Conservation (phyloP, 2,113 vertebrate genomes). For the Panthera tigris region DNA sequence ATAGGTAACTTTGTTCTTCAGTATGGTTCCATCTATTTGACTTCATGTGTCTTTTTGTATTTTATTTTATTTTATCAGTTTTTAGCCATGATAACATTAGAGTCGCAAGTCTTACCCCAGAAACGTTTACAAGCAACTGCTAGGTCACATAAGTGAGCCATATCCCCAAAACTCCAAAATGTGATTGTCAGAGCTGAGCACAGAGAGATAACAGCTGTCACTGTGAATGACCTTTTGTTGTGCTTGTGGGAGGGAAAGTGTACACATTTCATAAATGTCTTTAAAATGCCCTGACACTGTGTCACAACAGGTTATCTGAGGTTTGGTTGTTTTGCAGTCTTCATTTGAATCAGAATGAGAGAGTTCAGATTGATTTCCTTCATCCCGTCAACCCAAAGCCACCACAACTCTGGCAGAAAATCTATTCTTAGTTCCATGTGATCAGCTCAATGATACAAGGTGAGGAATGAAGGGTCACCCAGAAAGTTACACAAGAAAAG, state of each 20-base stretch:
- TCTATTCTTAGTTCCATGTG: background rate
- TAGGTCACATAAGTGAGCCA: background rate
- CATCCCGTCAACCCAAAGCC: background rate
- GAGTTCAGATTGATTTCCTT: constrained; percentile 50
- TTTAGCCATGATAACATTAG: background rate
- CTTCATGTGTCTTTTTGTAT: background rate
- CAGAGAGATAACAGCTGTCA: constrained; percentile 12
- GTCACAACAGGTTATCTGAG: background rate
- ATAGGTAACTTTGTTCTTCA: background rate
- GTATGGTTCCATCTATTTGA: background rate
- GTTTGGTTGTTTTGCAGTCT: background rate
- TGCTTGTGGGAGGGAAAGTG: background rate
- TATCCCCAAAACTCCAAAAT: background rate
- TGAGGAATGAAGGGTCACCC: background rate
- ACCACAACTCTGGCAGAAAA: background rate
- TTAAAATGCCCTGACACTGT: background rate
- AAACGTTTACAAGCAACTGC: background rate
- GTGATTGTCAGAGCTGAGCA: background rate
- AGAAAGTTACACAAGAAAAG: background rate
- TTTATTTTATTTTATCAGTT: background rate
- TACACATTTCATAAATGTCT: background rate
- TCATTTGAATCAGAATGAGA: constrained; percentile 28
- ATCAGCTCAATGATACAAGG: background rate
- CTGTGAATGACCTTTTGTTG: background rate
- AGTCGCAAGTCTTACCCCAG: background rate